Base-by-base conservation (phyloP, 2,888 invertebrate genomes). In the Fragum sueziense region DNA sequence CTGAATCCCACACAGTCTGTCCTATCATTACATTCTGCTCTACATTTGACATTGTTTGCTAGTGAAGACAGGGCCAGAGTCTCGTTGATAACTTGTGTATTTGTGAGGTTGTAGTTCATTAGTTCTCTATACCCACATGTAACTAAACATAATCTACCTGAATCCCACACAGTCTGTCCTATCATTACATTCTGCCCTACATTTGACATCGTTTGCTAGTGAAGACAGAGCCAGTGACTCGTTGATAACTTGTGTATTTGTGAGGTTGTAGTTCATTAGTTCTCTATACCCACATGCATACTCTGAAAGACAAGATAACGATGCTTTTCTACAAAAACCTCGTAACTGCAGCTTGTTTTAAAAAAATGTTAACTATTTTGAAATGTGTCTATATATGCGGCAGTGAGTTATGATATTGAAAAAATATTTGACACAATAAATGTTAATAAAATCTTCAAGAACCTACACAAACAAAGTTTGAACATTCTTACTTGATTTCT, bases 1-100 rank as follows among this genome's bases (percentile, higher is more conserved):
- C 72, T 72, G 52, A 83, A 83, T 9, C 82, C 80, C 31, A 37
- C 22, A 34, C 82, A 83, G 2, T 25, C 17, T 2, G 14, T 9
- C 2, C 22, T n/a, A n/a, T 57, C 69, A 11, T 57, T 17, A 75
- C 86, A 82, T 17, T 57, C 47, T 11, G 54, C 22, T 31, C 61
- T 31, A 70, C 85, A 85, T 1, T 69, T 67, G 14, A 20, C 57
- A 20, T 27, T n/a, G 1, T 33, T 72, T 34, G 71, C 70, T 27
- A 20, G 14, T 31, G 70, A 74, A 9, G 70, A 51, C 6, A 80
- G 70, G 54, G 59, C 57, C 7, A 14, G 11, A 7, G 31, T 4
- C 7, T 25, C 31, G 27, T 73, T 65, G 14, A 62, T 25, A 47
- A 79, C 70, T 41, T 76, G 67, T 22, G 69, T 31, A 59, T 34